Evolutionary conservation across 2,888 invertebrate genomes (phyloP).

Genomic region (Caenorhabditis doughertyi): DNA sequence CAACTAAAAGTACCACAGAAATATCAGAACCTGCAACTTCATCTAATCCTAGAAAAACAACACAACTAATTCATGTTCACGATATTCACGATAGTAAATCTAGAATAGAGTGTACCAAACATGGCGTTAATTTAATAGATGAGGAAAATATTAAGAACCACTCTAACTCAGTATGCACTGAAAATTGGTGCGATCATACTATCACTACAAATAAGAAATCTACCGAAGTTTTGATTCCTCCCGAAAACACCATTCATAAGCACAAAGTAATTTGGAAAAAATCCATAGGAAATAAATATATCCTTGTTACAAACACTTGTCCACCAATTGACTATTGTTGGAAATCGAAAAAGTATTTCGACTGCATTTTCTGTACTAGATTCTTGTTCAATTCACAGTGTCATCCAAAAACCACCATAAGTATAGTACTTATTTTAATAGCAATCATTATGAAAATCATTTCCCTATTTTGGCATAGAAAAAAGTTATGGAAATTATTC

Average conservation of each 20-base stretch:
- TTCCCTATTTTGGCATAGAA: too few species aligned
- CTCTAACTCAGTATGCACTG: constrained; percentile 5
- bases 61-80: neutral
- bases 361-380: neutral
- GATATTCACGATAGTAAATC: neutral
- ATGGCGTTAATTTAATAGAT: constrained; percentile 2
- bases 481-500: neutral
- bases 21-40: too few species aligned
- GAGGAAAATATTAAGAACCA: neutral
- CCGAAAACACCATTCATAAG: constrained; percentile 5
- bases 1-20: neutral
- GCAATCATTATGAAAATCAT: neutral
- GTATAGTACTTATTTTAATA: neutral
- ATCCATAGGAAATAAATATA: neutral
- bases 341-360: neutral
- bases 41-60: too few species aligned
- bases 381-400: neutral
- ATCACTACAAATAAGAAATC: neutral
- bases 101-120: neutral
- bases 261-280: constrained; percentile 18
- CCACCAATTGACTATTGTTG: neutral
- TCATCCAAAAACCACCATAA: neutral
- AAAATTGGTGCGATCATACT: constrained; percentile 2
- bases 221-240: neutral
- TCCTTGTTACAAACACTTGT: neutral